Base-by-base conservation (phyloP, 2,797 vertebrate species). In the Sphenodon punctatus region DNA sequence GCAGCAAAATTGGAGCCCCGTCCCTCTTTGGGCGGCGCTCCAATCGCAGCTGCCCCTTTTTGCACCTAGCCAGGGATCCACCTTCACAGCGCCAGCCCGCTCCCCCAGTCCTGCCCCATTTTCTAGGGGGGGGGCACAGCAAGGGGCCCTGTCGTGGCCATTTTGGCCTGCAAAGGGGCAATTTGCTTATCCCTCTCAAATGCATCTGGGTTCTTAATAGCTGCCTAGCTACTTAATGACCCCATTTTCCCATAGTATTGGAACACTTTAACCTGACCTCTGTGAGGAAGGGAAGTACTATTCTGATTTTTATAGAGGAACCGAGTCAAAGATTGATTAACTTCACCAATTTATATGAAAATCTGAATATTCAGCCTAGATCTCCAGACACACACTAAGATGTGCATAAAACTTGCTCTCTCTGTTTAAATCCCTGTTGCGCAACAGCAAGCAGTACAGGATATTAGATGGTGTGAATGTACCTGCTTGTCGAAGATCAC, bases 201-300 rank as follows among this genome's bases (percentile, higher is more conserved):
- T 45, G 25, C 66, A 77, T 13, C 3, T 13, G 32, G 59, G 5
- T 55, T 78, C 0, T 30, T 32, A 7, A 30, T 2, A 5, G 43
- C 65, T 43, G n/a, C 51, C 64, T 63, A 69, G 78, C 58, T 76
- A 56, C 42, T 15, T 82, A 43, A n/a, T 84, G 72, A 64, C 67
- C 82, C 46, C 49, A 65, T 13, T 66, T 15, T n/a, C 27, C 53
- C 8, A 9, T 17, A 53, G 14, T 53, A 74, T n/a, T 23, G 46
- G 20, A 11, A 67, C 48, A 84, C 63, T 43, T 86, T 27, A 6
- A n/a, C 6, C 20, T 51, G 63, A 60, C 36, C 39, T 20, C 65
- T 51, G 39, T 87, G 41, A 13, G 73, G 3, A 38, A 46, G 36
- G 32, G 16, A 12, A 19, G 22, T 56, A 42, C 58, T 82, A 43